Evolutionary conservation across 2,797 vertebrate species (phyloP).

Genomic region (Cirrhinus mrigala): DNA sequence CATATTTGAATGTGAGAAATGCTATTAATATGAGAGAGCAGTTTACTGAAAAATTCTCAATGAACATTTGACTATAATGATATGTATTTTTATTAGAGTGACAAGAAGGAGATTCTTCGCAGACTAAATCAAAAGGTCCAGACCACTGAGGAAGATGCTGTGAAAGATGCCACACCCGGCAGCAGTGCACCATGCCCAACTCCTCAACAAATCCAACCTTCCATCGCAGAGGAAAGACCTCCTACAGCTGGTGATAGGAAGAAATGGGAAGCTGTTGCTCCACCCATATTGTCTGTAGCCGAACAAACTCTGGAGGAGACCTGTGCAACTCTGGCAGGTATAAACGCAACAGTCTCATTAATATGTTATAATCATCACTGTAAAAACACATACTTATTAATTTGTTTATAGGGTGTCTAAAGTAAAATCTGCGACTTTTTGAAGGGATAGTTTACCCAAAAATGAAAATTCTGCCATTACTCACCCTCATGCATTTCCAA

Average conservation of each 20-base stretch:
- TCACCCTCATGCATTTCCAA: too few relatives aligned
- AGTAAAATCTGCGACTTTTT: not conserved
- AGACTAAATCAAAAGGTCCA: constrained; percentile 91
- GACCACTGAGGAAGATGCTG: constrained; percentile 70
- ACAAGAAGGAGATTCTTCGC: constrained; percentile 90
- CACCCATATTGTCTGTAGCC: constrained; percentile 83
- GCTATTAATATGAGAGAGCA: not conserved
- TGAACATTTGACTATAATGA: not conserved
- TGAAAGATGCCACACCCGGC: constrained; percentile 23
- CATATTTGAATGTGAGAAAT: not conserved
- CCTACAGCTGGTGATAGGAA: constrained; percentile 82
- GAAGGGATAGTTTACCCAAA: too few relatives aligned
- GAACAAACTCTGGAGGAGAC: constrained; percentile 85
- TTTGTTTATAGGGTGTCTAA: not conserved
- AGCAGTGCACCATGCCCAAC: constrained; percentile 52
- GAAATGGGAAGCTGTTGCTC: constrained; percentile 87
- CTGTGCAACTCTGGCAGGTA: constrained; percentile 63
- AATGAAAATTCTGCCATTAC: too few relatives aligned
- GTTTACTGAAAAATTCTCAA: not conserved
- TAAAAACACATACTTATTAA: not conserved
- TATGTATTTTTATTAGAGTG: constrained; percentile 78
- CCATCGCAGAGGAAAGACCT: constrained; percentile 67
- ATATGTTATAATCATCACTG: not conserved
- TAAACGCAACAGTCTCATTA: not conserved
- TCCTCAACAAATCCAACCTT: constrained; percentile 50